phyloP scores from a whole-genome alignment of 2,797 vertebrate genomes.

The Chelonia mydas region DNA sequence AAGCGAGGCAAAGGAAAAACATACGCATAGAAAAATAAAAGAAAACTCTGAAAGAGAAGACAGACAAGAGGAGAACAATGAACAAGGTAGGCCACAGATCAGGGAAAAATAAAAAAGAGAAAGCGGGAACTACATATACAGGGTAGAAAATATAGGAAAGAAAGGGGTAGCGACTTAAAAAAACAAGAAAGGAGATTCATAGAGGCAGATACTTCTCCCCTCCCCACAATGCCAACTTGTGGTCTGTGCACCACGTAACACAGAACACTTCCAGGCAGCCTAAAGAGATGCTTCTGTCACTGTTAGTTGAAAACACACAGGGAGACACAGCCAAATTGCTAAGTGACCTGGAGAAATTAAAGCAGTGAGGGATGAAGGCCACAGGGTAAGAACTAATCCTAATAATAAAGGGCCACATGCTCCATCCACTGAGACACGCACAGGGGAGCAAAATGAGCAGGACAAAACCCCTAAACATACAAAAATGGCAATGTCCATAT shows the following conservation, averaged over 20 bases:
- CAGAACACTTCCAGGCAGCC: neutral
- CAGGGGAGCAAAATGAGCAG: fast-evolving
- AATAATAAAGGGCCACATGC: neutral
- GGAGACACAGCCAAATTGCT: slow-evolving; percentile 18
- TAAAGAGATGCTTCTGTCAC: neutral
- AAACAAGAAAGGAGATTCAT: neutral
- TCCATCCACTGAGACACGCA: neutral
- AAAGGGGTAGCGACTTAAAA: neutral
- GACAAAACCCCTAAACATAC: neutral
- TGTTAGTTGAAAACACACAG: neutral
- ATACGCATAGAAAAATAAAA: neutral
- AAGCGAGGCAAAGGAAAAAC: neutral
- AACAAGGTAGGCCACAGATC: neutral
- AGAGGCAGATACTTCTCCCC: neutral
- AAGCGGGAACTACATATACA: neutral
- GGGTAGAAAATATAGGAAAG: neutral
- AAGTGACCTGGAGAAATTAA: neutral
- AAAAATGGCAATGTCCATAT: neutral
- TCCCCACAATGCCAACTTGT: neutral
- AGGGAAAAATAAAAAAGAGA: neutral
- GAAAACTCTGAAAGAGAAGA: neutral
- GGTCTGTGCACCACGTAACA: neutral
- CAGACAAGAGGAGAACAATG: neutral
- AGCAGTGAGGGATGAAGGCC: neutral
- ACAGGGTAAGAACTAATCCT: neutral